Evolutionary conservation across 2,113 vertebrate genomes (phyloP).

Genomic region (Amia ocellicauda): DNA sequence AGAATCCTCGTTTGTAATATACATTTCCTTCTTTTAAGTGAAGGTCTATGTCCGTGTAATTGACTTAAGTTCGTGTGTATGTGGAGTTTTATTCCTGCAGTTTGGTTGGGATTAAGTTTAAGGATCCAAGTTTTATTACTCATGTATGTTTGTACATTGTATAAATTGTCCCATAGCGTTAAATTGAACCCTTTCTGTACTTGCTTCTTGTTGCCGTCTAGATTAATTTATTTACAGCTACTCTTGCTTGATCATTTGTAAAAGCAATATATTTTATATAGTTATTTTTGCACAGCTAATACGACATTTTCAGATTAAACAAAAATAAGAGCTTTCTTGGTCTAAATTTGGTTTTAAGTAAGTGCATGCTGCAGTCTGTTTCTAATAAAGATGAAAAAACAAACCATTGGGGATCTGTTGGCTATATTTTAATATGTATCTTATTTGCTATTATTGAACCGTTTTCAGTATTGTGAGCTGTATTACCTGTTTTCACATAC

Average conservation of each 20-base stretch:
- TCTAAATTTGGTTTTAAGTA: constrained; percentile 50
- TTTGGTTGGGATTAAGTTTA: constrained; percentile 60
- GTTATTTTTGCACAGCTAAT: constrained; percentile 95
- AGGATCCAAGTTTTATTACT: constrained; percentile 53
- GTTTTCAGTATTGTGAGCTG: constrained; percentile 70
- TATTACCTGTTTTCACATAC: constrained; percentile 65
- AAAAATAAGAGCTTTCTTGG: constrained; percentile 52
- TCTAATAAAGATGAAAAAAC: constrained; percentile 56
- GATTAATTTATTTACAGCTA: constrained; percentile 87
- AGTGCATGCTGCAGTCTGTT: constrained; percentile 65
- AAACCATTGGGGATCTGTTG: constrained; percentile 42
- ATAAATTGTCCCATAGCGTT: constrained; percentile 62
- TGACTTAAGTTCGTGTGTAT: constrained; percentile 51
- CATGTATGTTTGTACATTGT: constrained; percentile 72
- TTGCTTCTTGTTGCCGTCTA: constrained; percentile 77
- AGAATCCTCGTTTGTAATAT: constrained; percentile 56
- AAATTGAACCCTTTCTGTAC: constrained; percentile 52
- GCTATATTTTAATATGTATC: constrained; percentile 65
- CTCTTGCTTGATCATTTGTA: constrained; percentile 79
- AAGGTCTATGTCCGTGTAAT: constrained; percentile 60
- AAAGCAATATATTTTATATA: constrained; percentile 86
- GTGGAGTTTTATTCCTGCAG: constrained; percentile 59
- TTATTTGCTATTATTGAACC: constrained; percentile 64
- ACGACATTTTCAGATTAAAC: constrained; percentile 63
- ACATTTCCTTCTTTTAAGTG: constrained; percentile 57